Evolutionary conservation across 2,888 invertebrate species (phyloP).

Genomic region (Leptinotarsa peninsularis): DNA sequence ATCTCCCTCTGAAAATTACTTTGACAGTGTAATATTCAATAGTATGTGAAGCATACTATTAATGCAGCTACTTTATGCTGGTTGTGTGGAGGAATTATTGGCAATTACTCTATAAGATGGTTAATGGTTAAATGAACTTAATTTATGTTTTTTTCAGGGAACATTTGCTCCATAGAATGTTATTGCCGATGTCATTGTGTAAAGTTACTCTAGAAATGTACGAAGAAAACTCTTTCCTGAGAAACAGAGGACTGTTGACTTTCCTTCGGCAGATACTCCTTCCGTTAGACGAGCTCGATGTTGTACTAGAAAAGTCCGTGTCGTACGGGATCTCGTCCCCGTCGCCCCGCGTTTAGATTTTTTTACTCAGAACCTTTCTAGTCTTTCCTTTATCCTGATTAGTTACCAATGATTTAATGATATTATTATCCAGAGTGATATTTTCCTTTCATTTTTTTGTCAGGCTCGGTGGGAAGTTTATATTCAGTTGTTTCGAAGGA

Average conservation of each 20-base stretch:
- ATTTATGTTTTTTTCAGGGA: constrained; percentile 72
- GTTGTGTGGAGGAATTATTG: too few species aligned
- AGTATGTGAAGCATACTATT: too few species aligned
- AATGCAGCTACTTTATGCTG: too few species aligned
- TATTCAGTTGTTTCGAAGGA: not conserved
- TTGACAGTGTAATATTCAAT: too few species aligned
- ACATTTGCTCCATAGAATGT: constrained; percentile 89
- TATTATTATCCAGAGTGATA: constrained; percentile 45
- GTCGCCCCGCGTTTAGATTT: constrained; percentile 47
- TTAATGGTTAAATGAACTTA: too few species aligned
- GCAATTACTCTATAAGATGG: too few species aligned
- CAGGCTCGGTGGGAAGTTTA: not conserved
- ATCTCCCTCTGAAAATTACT: too few species aligned
- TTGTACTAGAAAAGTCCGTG: constrained; percentile 87
- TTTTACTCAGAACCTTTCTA: not conserved
- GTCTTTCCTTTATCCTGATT: constrained; percentile 25
- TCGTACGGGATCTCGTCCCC: constrained; percentile 74
- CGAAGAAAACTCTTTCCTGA: constrained; percentile 94
- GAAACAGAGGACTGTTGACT: constrained; percentile 86
- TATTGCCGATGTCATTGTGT: constrained; percentile 90
- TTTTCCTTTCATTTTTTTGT: constrained; percentile 35
- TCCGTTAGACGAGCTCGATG: constrained; percentile 89
- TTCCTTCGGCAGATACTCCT: constrained; percentile 92
- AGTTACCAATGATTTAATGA: constrained; percentile 44
- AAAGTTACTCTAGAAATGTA: constrained; percentile 94